Evolutionary conservation across 2,113 vertebrate genomes (phyloP).

Genomic region (Micronycteris hirsuta): DNA sequence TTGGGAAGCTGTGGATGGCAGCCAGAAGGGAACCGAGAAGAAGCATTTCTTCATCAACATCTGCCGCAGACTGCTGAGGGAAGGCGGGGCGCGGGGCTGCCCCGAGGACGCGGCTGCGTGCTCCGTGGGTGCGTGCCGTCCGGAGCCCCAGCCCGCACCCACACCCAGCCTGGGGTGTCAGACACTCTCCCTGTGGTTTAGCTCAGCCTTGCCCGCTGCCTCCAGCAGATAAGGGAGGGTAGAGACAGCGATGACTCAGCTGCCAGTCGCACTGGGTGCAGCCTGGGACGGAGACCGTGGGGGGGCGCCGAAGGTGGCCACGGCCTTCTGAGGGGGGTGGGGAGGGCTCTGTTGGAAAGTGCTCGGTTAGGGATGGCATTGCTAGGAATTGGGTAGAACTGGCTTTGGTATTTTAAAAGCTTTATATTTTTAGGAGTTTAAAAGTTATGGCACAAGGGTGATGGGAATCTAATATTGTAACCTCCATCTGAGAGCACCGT

Average conservation of each 20-base stretch:
- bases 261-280: rapidly evolving
- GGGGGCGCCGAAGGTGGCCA: neutral
- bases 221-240: neutral
- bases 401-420: neutral
- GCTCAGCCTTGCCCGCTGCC: neutral
- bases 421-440: neutral
- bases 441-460: neutral
- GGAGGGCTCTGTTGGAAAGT: neutral
- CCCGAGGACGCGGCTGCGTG: constrained; percentile 87
- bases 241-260: neutral
- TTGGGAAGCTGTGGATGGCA: constrained; percentile 91
- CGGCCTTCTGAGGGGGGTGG: rapidly evolving
- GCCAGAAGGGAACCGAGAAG: constrained; percentile 68
- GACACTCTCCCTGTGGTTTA: neutral
- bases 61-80: constrained; percentile 88
- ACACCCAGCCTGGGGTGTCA: neutral
- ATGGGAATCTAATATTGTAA: rapidly evolving
- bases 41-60: constrained; percentile 90
- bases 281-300: neutral
- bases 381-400: neutral
- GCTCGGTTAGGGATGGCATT: neutral
- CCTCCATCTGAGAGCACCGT: rapidly evolving
- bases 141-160: rapidly evolving
- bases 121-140: constrained; percentile 86
- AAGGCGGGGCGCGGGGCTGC: constrained; percentile 81